A percentile compares a stretch with the other conserved stretches of the same genome.
These are phyloP conservation scores for Anguilla rostrata DNA, from an alignment of 2,113 vertebrate genomes.

Conservation along the genomic window DNA sequence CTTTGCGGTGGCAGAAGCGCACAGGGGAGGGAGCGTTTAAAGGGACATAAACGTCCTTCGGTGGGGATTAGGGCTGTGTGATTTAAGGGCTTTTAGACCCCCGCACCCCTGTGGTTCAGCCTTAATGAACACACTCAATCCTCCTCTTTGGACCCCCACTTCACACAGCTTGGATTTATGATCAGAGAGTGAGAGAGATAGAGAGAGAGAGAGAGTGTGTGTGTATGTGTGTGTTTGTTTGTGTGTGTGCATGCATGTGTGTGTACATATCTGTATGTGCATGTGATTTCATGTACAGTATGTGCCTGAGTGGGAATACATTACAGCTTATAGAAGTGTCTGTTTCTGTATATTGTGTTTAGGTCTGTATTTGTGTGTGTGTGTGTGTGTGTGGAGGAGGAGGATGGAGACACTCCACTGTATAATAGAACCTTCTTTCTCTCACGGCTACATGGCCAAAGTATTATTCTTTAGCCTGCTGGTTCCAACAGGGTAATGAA, in stretches of 20 bases:
- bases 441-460: neutral
- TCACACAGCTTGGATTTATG: neutral
- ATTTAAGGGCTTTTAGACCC: neutral
- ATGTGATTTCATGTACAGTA: too few species aligned
- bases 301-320: too few species aligned
- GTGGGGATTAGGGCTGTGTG: neutral
- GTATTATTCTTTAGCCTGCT: neutral
- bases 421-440: neutral
- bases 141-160: neutral
- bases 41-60: neutral
- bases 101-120: neutral
- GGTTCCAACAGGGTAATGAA: neutral
- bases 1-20: neutral
- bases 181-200: neutral
- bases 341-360: too few species aligned
- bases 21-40: neutral
- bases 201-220: too few species aligned
- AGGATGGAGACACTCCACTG: too few species aligned
- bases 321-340: too few species aligned
- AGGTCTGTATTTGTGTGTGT: too few species aligned
- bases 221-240: neutral
- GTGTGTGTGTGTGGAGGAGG: neutral
- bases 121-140: neutral
- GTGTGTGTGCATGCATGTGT: neutral
- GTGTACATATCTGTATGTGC: too few species aligned